Evolutionary conservation across 2,888 invertebrate genomes (phyloP), one percentile per base, ranked within the genome.

Genomic region (Buathra laborator): DNA sequence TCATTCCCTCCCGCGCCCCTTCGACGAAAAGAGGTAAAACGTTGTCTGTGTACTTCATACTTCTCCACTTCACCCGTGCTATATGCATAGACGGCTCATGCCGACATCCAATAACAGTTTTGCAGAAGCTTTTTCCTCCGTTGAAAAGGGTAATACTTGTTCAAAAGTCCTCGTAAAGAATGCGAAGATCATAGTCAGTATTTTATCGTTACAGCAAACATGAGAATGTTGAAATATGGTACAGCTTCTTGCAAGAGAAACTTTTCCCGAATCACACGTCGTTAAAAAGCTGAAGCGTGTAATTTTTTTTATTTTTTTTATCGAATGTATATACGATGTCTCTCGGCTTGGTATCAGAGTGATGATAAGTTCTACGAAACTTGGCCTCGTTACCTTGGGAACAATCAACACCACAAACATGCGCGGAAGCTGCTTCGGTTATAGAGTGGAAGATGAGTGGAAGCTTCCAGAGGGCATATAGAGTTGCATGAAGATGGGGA

Each of bases 361-460:
- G 56, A 68, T 37, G 32, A 29, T 29, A 51, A 82, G 82, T 82
- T 79, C 59, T 51, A 82, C 70, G 48, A 75, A 71, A 75, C 71
- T 71, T 71, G 71, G 72, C 76, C 71, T 71, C 67, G 71, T 76
- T 79, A 62, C 32, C 66, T 19, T 75, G 56, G 59, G 32, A 66
- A 85, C 76, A 80, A 82, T 85, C 62, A 67, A 85, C 66, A 80
- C 76, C 67, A 29, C 79, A 76, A 85, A 80, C 71, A 82, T 76
- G 71, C 79, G 24, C 44, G 59, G 32, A 75, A 53, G 64, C 71
- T 62, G 32, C 53, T 67, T 67, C 32, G 32, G 32, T 24, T 14
- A 44, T 10, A 56, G 32, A 71, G 68, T 37, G 74, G n/a, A 44
- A n/a, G 16, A 67, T 7, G 64, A 51, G 24, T 10, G 48, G 59